phyloP scores from a whole-genome alignment of 2,888 invertebrate species.

The Cryptophagus acutangulus region DNA sequence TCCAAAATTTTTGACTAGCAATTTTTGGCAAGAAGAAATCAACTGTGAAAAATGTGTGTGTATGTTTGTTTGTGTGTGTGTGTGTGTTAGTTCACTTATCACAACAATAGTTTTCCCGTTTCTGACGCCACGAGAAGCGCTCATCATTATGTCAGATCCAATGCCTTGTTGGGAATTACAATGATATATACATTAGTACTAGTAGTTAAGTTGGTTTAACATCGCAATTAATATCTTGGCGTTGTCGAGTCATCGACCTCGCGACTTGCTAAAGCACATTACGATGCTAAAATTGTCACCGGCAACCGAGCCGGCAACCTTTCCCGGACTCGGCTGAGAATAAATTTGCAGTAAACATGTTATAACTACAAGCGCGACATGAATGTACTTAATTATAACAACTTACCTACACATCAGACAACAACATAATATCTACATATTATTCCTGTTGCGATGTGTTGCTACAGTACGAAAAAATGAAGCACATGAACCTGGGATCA shows the following conservation, averaged over 20 bases:
- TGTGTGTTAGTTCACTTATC: too few relatives aligned
- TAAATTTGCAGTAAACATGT: slow-evolving; percentile 47
- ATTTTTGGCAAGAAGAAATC: too few relatives aligned
- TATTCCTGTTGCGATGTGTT: not conserved
- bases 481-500: too few relatives aligned
- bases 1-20: too few relatives aligned
- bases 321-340: slow-evolving; percentile 35
- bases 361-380: slow-evolving; percentile 44
- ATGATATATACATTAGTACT: slow-evolving; percentile 30
- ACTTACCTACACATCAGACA: slow-evolving; percentile 33
- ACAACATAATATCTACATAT: not conserved
- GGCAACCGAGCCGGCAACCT: slow-evolving; percentile 32
- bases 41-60: too few relatives aligned
- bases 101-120: slow-evolving; percentile 1
- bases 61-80: too few relatives aligned
- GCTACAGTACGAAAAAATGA: too few relatives aligned
- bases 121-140: slow-evolving; percentile 19
- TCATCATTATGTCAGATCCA: slow-evolving; percentile 18
- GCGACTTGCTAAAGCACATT: slow-evolving; percentile 23
- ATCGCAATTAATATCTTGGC: slow-evolving; percentile 32
- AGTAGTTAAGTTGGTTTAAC: slow-evolving; percentile 31
- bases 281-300: slow-evolving; percentile 39
- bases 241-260: slow-evolving; percentile 36
- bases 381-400: slow-evolving; percentile 46
- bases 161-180: slow-evolving; percentile 22